Conservation (phyloP, 2,113 vertebrate species). For the Ascaphus truei region DNA sequence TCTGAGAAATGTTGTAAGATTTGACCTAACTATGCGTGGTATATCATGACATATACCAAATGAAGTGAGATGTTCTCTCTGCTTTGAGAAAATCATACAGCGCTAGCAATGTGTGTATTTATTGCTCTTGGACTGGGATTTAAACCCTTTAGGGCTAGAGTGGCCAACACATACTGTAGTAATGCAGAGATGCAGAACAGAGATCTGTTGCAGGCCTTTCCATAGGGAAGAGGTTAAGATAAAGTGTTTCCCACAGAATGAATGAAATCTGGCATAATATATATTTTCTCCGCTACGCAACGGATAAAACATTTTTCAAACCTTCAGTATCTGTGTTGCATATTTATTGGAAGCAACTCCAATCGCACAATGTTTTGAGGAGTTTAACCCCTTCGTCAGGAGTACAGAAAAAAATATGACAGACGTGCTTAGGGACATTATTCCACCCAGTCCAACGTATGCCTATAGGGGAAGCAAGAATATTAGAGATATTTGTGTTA, state of each 20-base stretch:
- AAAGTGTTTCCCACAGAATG: neutral
- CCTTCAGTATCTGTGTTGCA: too few relatives aligned
- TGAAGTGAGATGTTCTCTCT: neutral
- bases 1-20: conserved; percentile 22
- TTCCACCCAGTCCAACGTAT: too few relatives aligned
- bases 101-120: conserved; percentile 24
- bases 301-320: too few relatives aligned
- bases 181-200: neutral
- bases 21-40: conserved; percentile 6
- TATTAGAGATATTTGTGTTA: too few relatives aligned
- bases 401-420: too few relatives aligned
- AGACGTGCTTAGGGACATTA: too few relatives aligned
- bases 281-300: too few relatives aligned
- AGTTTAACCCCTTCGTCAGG: too few relatives aligned
- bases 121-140: conserved; percentile 17
- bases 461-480: too few relatives aligned
- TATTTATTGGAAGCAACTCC: too few relatives aligned
- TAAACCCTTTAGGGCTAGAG: conserved; percentile 1
- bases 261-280: too few relatives aligned
- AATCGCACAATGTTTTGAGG: too few relatives aligned
- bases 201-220: conserved; percentile 1
- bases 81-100: neutral
- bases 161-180: conserved; percentile 7
- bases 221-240: neutral
- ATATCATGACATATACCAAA: neutral